Percentiles rank a stretch among this genome's conserved stretches.
phyloP scores from a whole-genome alignment of 2,113 vertebrate genomes.

The Amazona guildingii region DNA sequence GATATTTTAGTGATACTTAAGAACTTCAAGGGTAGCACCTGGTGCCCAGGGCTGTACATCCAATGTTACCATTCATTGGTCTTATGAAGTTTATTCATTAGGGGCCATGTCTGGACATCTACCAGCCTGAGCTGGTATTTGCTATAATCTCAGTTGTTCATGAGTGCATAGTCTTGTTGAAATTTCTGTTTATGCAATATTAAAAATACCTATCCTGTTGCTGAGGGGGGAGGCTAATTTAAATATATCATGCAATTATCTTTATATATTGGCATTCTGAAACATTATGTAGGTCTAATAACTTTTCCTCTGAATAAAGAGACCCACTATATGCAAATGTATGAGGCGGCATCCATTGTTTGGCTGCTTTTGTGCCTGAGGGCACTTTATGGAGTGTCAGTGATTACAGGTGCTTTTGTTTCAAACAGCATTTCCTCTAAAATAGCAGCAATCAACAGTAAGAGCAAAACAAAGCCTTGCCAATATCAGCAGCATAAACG shows the following conservation, averaged over 20 bases:
- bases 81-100: neutral
- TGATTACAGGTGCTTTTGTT: conserved; percentile 61
- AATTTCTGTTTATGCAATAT: conserved; percentile 8
- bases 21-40: neutral
- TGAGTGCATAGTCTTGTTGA: neutral
- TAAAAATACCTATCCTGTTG: neutral
- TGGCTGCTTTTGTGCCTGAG: neutral
- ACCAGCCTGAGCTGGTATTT: neutral
- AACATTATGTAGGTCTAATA: neutral
- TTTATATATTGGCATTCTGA: neutral
- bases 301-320: conserved; percentile 23
- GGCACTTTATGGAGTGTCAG: neutral
- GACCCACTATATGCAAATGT: conserved; percentile 47
- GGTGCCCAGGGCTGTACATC: accelerated
- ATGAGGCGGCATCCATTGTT: neutral
- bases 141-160: neutral
- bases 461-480: conserved; percentile 29
- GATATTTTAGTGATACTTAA: neutral
- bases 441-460: conserved; percentile 35
- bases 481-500: conserved; percentile 29
- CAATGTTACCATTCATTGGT: neutral
- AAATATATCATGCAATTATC: conserved; percentile 19
- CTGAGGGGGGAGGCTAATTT: neutral
- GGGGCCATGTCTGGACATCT: neutral
- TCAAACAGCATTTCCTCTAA: conserved; percentile 23